phyloP scores from a whole-genome alignment of 2,797 vertebrate species.

The Scleropages formosus region DNA sequence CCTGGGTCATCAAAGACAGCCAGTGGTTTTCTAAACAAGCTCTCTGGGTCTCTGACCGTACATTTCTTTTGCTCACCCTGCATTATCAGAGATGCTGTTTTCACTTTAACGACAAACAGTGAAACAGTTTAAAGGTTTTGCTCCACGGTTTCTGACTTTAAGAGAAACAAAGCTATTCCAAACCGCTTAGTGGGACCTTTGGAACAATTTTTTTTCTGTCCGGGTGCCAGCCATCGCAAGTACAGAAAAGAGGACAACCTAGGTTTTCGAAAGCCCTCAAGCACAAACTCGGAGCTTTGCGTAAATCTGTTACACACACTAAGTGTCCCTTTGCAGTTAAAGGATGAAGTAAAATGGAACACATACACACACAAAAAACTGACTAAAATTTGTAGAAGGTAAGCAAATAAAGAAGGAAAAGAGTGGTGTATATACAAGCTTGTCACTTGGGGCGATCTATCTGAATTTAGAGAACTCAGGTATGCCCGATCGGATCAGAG shows the following conservation, averaged over 20 bases:
- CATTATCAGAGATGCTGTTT: neutral
- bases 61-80: neutral
- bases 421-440: neutral
- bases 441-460: neutral
- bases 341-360: neutral
- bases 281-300: neutral
- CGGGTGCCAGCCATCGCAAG: neutral
- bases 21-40: neutral
- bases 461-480: neutral
- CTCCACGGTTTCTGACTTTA: neutral
- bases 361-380: neutral
- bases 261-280: neutral
- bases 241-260: neutral
- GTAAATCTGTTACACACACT: constrained; percentile 9
- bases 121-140: neutral
- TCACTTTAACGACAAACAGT: neutral
- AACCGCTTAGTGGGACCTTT: neutral
- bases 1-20: neutral
- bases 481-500: neutral
- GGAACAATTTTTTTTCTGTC: constrained; percentile 9
- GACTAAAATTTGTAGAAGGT: neutral
- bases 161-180: neutral
- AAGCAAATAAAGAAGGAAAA: neutral
- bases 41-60: neutral
- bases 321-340: neutral